Base-by-base conservation (phyloP, 1,140 invertebrate species). In the Ostrea edulis region DNA sequence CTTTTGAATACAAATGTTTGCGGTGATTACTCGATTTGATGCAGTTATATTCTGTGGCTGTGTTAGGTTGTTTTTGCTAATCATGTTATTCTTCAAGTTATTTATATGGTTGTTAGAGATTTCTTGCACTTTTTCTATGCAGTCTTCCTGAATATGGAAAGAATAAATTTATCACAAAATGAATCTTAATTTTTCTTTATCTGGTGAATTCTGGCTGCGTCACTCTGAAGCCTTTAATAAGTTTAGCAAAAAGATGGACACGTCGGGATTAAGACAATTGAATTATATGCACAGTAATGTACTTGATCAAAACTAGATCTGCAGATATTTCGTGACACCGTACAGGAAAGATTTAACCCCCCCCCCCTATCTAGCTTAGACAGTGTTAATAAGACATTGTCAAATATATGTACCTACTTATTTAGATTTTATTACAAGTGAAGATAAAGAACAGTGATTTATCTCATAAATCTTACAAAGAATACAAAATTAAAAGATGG, bases 61-160 rank as follows among this genome's bases (percentile, higher is more conserved):
- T 35, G 29, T 25, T 77, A 35, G 22, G 35, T 77, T 35, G 68
- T 77, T 77, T 77, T 77, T 77, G 68, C 25, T 77, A 77, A 77
- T 25, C 35, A 29, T 77, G 68, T 77, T 77, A 77, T 25, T 14
- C 29, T 29, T 35, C 8, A 77, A 29, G 68, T 77, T 77, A 77
- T 35, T 77, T 77, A 77, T 29, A 77, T 77, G 68, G 68, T 77
- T 77, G 68, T 77, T 77, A 77, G 68, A 77, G 68, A 77, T 77
- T 77, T 77, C 68, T 44, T 44, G 68, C 68, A 77, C 68, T 11
- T 62, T 77, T 77, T 77, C 68, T 77, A 77, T 77, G 68, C 68
- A 77, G 68, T 77, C 68, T 77, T 77, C 68, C 68, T 12, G 25
- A 77, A 11, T 12, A 11, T 29, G 22, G 68, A 12, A 77, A 35